phyloP scores from a whole-genome alignment of 2,888 invertebrate genomes.

The Volucella inanis region DNA sequence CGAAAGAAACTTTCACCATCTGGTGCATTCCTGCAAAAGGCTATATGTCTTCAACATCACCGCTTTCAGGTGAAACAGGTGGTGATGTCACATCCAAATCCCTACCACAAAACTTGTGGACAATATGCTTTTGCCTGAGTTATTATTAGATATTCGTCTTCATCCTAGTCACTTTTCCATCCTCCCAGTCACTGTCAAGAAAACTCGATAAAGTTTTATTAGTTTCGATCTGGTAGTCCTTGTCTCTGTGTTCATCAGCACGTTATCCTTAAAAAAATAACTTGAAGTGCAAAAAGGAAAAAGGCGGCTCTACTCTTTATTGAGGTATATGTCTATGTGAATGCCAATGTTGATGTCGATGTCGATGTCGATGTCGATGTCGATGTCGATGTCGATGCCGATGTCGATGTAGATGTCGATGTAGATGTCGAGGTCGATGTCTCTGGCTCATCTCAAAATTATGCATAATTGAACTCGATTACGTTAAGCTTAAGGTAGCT shows the following conservation, averaged over 20 bases:
- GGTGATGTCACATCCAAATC: constrained; percentile 32
- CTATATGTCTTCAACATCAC: not conserved
- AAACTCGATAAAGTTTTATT: constrained; percentile 74
- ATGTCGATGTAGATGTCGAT: too few relatives aligned
- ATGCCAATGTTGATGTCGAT: too few relatives aligned
- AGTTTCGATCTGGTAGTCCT: constrained; percentile 65
- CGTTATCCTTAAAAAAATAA: constrained; percentile 56
- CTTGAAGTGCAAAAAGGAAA: not conserved
- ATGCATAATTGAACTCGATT: constrained; percentile 75
- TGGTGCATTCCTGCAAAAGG: constrained; percentile 60
- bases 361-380: not conserved
- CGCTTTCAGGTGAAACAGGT: constrained; percentile 41
- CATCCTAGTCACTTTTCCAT: not conserved
- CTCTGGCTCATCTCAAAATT: constrained; percentile 41
- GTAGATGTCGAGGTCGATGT: not conserved
- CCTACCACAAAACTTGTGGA: constrained; percentile 45
- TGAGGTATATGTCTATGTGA: too few relatives aligned
- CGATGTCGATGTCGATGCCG: too few relatives aligned
- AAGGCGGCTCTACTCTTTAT: not conserved
- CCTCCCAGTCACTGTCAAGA: not conserved
- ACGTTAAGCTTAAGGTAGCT: constrained; percentile 71
- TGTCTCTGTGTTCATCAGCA: constrained; percentile 58
- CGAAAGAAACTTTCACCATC: constrained; percentile 37
- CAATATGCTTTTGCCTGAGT: constrained; percentile 60
- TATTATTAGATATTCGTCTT: constrained; percentile 68